Percentiles rank a stretch among this genome's conserved stretches.
phyloP scores from a whole-genome alignment of 2,888 invertebrate genomes.

The Trissoscelio sp. region DNA sequence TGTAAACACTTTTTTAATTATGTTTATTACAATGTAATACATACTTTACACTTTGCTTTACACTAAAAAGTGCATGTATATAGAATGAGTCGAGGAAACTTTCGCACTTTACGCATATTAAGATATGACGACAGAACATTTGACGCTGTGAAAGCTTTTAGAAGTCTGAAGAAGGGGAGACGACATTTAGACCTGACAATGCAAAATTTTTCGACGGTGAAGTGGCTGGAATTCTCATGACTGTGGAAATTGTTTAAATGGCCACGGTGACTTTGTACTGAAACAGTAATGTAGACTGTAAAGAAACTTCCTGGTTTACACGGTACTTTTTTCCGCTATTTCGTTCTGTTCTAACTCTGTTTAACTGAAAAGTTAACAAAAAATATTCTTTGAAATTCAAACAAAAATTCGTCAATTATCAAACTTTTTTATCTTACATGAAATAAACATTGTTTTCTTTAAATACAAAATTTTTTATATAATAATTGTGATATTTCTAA shows the following conservation, averaged over 20 bases:
- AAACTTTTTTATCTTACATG: too few species aligned
- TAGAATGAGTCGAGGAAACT: slow-evolving; percentile 41
- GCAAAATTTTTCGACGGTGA: slow-evolving; percentile 52
- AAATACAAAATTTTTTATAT: background rate
- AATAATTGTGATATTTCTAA: too few species aligned
- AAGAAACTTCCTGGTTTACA: slow-evolving; percentile 45
- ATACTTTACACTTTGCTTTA: slow-evolving; percentile 28
- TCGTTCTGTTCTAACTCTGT: background rate
- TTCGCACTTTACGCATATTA: slow-evolving; percentile 53
- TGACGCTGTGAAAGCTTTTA: slow-evolving; percentile 63
- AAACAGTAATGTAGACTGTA: slow-evolving; percentile 33
- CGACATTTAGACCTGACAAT: slow-evolving; percentile 55
- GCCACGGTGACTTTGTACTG: slow-evolving; percentile 34
- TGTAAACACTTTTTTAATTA: background rate
- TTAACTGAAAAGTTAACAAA: background rate
- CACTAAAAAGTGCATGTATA: slow-evolving; percentile 48
- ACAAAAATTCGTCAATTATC: too few species aligned
- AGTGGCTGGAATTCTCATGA: slow-evolving; percentile 52
- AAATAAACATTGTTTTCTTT: background rate
- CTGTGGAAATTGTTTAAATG: slow-evolving; percentile 53
- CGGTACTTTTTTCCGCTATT: slow-evolving; percentile 25
- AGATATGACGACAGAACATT: slow-evolving; percentile 60
- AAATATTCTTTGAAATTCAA: background rate
- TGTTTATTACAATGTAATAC: slow-evolving; percentile 21
- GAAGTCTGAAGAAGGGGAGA: slow-evolving; percentile 44